A percentile compares a stretch with the other conserved stretches of the same genome.
These are phyloP conservation scores for Mesoclemmys tuberculata DNA, from an alignment of 2,113 vertebrate species.

Conservation along the genomic window DNA sequence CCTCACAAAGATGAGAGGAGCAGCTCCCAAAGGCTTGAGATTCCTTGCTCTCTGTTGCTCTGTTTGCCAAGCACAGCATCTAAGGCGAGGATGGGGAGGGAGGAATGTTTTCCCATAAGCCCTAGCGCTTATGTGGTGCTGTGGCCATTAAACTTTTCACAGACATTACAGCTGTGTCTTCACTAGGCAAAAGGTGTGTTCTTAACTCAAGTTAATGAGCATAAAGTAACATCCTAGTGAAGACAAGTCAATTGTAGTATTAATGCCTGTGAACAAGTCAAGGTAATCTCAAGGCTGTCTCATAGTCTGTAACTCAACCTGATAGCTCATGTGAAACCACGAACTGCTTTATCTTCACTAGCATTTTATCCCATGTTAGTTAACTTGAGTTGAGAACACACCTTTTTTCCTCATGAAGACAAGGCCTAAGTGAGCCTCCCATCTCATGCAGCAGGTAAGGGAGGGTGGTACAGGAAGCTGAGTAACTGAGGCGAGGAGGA, in stretches of 20 bases:
- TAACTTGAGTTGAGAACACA: not conserved
- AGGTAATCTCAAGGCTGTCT: not conserved
- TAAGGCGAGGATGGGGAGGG: not conserved
- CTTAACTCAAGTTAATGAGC: not conserved
- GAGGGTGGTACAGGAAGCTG: not conserved
- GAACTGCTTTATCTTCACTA: not conserved
- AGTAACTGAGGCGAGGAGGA: not conserved
- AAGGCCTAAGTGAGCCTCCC: not conserved
- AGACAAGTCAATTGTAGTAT: not conserved
- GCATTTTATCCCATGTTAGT: constrained; percentile 11
- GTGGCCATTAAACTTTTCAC: not conserved
- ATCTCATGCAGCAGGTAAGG: not conserved
- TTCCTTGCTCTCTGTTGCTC: not conserved
- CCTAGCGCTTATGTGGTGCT: not conserved
- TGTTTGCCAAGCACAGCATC: not conserved
- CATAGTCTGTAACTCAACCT: not conserved
- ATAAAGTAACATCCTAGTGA: not conserved
- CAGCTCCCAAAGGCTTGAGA: not conserved
- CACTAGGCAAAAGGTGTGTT: not conserved
- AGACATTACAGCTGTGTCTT: not conserved
- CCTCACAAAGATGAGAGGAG: not conserved
- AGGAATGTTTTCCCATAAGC: not conserved
- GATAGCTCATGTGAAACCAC: constrained; percentile 21
- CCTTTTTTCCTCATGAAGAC: not conserved
- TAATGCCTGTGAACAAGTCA: not conserved